A percentile compares a stretch with the other conserved stretches of the same genome.
These are phyloP conservation scores for Thaumatotibia leucotreta DNA, from an alignment of 1,140 invertebrate genomes.

Conservation along the genomic window DNA sequence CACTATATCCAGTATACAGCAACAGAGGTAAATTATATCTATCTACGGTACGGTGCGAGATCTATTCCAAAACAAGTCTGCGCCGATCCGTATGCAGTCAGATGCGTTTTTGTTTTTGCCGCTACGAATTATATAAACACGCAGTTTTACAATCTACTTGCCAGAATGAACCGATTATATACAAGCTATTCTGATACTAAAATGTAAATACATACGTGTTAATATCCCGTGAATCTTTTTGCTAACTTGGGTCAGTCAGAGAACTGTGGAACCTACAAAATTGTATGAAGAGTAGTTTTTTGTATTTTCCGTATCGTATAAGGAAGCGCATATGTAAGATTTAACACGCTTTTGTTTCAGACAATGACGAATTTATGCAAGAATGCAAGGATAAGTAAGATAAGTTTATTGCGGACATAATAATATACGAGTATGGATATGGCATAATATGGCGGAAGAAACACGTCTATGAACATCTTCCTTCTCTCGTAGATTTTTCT, in stretches of 20 bases:
- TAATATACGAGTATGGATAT: too few relatives aligned
- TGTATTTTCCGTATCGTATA: not conserved
- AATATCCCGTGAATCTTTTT: not conserved
- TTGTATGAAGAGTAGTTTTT: not conserved
- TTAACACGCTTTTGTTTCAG: not conserved
- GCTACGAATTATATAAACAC: not conserved
- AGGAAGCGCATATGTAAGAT: not conserved
- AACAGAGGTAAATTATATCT: too few relatives aligned
- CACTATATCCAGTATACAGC: too few relatives aligned
- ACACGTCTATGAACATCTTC: too few relatives aligned
- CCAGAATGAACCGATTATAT: not conserved
- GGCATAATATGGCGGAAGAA: too few relatives aligned
- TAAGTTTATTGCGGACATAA: not conserved
- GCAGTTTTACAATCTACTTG: not conserved
- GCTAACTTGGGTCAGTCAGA: not conserved
- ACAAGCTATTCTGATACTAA: not conserved
- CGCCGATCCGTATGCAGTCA: not conserved
- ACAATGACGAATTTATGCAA: not conserved
- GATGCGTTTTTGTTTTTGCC: constrained; percentile 1
- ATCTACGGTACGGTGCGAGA: too few relatives aligned
- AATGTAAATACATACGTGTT: not conserved
- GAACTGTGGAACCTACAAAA: not conserved
- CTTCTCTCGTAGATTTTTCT: too few relatives aligned
- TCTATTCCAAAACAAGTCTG: not conserved
- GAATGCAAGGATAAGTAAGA: not conserved